These are phyloP conservation scores for Acridotheres tristis DNA, from an alignment of 2,797 vertebrate genomes.

Conservation along the genomic window DNA sequence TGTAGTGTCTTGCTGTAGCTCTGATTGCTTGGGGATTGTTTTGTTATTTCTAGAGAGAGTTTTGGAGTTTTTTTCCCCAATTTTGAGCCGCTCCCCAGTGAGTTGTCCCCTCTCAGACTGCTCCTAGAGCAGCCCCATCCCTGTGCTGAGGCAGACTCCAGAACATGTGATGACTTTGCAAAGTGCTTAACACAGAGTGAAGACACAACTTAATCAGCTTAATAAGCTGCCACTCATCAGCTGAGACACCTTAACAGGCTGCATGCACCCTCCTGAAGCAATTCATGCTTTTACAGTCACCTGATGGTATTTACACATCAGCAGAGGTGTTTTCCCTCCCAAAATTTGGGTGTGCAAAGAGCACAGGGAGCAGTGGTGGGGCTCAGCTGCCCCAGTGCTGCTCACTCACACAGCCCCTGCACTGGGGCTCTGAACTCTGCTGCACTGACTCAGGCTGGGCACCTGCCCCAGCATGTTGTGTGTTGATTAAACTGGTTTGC, in stretches of 20 bases:
- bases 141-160: neutral
- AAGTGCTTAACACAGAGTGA: neutral
- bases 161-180: neutral
- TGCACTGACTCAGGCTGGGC: neutral
- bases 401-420: neutral
- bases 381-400: neutral
- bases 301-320: neutral
- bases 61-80: neutral
- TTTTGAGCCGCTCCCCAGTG: neutral
- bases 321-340: neutral
- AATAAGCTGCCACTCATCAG: slow-evolving; percentile 28
- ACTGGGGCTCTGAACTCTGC: neutral
- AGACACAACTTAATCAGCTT: slow-evolving; percentile 1
- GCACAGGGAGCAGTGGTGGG: neutral
- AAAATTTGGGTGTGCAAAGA: neutral
- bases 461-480: slow-evolving; percentile 24
- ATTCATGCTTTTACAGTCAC: neutral
- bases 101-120: neutral
- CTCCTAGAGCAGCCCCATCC: neutral
- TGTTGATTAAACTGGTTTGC: slow-evolving; percentile 42
- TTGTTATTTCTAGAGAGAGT: neutral
- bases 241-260: neutral
- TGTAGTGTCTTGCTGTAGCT: neutral
- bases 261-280: neutral
- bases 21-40: neutral